Conservation (phyloP, 2,797 vertebrate genomes). For the Chiloscyllium punctatum region DNA sequence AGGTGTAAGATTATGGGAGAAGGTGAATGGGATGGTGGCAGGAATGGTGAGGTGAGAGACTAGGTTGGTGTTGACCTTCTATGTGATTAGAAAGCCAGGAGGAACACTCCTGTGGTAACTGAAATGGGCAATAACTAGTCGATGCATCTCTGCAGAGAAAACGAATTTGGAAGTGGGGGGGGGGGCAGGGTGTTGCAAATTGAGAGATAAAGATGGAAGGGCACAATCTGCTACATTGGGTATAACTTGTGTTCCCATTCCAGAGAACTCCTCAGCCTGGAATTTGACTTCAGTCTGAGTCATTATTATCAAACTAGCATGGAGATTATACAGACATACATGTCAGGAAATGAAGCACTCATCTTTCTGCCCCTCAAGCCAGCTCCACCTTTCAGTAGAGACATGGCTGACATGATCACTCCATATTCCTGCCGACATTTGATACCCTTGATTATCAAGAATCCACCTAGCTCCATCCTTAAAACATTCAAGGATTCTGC, state of each 20-base stretch:
- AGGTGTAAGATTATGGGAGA: background rate
- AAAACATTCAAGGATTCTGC: too few species aligned
- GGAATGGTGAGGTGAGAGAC: background rate
- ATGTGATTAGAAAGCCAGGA: background rate
- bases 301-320: background rate
- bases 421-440: too few species aligned
- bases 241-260: background rate
- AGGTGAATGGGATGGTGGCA: background rate
- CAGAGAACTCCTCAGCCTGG: background rate
- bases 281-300: background rate
- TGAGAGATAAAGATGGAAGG: background rate
- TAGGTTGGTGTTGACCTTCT: background rate
- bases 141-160: background rate
- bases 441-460: too few species aligned
- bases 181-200: too few species aligned
- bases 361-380: too few species aligned
- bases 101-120: background rate
- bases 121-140: background rate
- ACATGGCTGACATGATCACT: too few species aligned
- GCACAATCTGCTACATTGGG: background rate
- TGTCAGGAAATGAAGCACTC: too few species aligned
- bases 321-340: too few species aligned
- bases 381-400: too few species aligned
- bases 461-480: too few species aligned
- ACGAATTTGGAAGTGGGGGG: background rate